phyloP scores from a whole-genome alignment of 2,113 vertebrate species.

The Notiomystis cincta region DNA sequence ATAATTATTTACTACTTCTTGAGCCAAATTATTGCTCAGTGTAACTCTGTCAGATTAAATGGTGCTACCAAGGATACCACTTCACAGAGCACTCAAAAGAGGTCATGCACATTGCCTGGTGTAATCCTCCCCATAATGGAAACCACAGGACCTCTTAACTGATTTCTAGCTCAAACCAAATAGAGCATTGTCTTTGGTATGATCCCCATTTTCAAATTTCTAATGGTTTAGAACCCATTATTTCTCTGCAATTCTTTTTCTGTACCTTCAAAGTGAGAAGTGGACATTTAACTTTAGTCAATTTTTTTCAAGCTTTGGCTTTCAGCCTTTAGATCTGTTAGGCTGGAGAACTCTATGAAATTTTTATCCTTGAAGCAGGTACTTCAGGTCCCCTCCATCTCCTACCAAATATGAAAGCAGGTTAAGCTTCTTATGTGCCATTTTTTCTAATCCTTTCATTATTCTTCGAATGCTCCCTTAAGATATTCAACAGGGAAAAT shows the following conservation, averaged over 20 bases:
- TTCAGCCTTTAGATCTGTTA: not conserved
- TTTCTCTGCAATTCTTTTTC: not conserved
- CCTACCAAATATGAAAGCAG: not conserved
- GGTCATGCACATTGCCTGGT: not conserved
- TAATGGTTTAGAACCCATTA: not conserved
- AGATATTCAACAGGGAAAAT: not conserved
- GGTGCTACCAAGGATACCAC: not conserved
- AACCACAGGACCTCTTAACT: not conserved
- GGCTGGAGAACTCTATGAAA: not conserved
- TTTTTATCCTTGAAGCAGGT: not conserved
- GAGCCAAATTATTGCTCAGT: not conserved
- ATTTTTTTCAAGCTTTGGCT: not conserved
- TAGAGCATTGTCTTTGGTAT: not conserved
- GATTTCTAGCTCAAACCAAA: not conserved
- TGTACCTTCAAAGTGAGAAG: not conserved
- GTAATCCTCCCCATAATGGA: not conserved
- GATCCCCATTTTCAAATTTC: not conserved
- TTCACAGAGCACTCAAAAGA: not conserved
- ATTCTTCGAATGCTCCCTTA: not conserved
- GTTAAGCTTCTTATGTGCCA: not conserved
- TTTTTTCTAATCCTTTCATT: slow-evolving; percentile 4
- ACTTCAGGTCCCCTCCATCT: not conserved
- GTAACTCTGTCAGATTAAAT: not conserved
- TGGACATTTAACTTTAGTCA: not conserved
- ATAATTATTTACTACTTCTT: not conserved